Evolutionary conservation across 2,888 invertebrate genomes (phyloP), one percentile per base, ranked within the genome.

Genomic region (Pheosia gnoma): DNA sequence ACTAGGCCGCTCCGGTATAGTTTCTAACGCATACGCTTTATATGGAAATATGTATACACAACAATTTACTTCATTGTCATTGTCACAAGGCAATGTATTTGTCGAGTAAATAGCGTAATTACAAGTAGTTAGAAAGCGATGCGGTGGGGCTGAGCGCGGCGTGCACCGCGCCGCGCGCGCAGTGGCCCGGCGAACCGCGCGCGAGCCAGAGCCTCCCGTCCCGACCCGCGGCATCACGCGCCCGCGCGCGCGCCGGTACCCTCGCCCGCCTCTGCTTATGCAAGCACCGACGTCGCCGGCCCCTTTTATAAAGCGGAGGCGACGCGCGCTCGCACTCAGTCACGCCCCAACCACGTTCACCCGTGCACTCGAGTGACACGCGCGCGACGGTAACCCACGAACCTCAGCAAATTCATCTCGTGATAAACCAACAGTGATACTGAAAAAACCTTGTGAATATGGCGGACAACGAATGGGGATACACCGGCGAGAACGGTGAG

Each of bases 401-500:
- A 74, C 70, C 66, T 62, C 73, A 66, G 62, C 61, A 65, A 61
- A 60, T 67, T 68, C 68, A 57, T 65, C 70, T 69, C 67, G 68
- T 71, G 70, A 75, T 71, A 75, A 70, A 70, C 62, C 69, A 70
- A 59, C 61, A 72, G 72, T 74, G 74, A 71, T 66, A 72, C 77
- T 79, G 79, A 83, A 78, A 78, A 67, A 75, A 71, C 63, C 68
- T 25, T 65, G 83, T 80, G 80, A 78, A 72, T 77, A 94, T 94
- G 92, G 92, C 90, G 75, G 89, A 90, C 75, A 74, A 82, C 74
- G 94, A 94, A 64, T 95, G 95, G 95, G 95, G 95, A 87, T 95
- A 95, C 88, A 94, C 94, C 75, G 88, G 90, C 77, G 92, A 91
- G 73, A 95, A 95, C 85, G 95, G 95, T 95, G 82, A 94, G 94